phyloP scores from a whole-genome alignment of 2,797 vertebrate genomes.

The Sebastes vulpes region DNA sequence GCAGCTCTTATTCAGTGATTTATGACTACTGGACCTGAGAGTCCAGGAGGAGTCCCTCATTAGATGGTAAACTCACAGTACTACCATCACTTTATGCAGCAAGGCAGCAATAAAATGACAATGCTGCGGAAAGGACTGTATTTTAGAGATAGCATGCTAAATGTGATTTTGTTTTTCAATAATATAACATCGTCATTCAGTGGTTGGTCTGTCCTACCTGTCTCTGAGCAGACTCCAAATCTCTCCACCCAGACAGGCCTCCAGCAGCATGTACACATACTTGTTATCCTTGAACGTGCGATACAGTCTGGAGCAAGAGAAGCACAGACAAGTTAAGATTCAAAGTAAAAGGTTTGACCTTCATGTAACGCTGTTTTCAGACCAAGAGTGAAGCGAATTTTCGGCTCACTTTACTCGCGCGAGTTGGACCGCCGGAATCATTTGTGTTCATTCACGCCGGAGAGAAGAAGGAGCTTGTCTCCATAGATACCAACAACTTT shows the following conservation, averaged over 20 bases:
- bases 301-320: slow-evolving; percentile 85
- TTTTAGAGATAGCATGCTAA: neutral
- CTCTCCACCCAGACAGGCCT: slow-evolving; percentile 95
- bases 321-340: rapidly evolving
- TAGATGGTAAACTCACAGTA: neutral
- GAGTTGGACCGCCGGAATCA: no score
- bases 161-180: neutral
- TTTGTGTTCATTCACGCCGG: no score
- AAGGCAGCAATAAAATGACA: neutral
- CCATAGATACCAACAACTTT: no score
- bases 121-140: neutral
- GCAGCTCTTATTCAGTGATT: neutral
- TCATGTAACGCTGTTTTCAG: neutral
- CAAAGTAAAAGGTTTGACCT: neutral
- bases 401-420: neutral
- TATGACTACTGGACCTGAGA: neutral
- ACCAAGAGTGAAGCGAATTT: no score
- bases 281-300: slow-evolving; percentile 94
- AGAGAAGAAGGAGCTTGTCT: no score
- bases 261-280: slow-evolving; percentile 96
- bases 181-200: neutral
- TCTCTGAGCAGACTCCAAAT: slow-evolving; percentile 95
- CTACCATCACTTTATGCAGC: neutral
- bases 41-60: neutral
- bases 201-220: slow-evolving; percentile 82